Evolutionary conservation across 1,140 invertebrate genomes (phyloP).

Genomic region (Aphidius ervi): DNA sequence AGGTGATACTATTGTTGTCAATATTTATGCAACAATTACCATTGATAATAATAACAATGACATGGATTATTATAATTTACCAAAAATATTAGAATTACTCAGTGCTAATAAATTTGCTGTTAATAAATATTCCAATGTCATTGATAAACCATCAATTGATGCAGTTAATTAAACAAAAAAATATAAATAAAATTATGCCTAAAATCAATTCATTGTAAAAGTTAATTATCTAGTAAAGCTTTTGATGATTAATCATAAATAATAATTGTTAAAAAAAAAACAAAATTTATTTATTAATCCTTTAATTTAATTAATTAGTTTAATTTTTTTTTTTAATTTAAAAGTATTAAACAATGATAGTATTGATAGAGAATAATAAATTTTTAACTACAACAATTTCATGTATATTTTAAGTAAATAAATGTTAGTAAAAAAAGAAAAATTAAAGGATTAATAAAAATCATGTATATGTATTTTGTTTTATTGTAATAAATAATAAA

Average conservation of each 20-base stretch:
- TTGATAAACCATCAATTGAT: slow-evolving; percentile 18
- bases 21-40: slow-evolving; percentile 29
- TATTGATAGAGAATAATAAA: too few relatives aligned
- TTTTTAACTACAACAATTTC: too few relatives aligned
- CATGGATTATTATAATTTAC: slow-evolving; percentile 6
- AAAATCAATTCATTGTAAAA: too few relatives aligned
- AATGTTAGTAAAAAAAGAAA: not conserved
- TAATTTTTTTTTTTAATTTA: too few relatives aligned
- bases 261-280: too few relatives aligned
- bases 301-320: too few relatives aligned
- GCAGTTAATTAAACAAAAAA: not conserved
- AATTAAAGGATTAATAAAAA: slow-evolving; percentile 5
- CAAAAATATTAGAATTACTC: slow-evolving; percentile 21
- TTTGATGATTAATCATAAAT: too few relatives aligned
- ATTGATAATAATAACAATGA: slow-evolving; percentile 11
- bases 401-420: too few relatives aligned
- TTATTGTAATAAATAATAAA: not conserved
- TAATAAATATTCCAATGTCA: slow-evolving; percentile 11
- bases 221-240: too few relatives aligned
- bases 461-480: not conserved
- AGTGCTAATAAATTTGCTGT: slow-evolving; percentile 18
- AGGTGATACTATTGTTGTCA: slow-evolving; percentile 42
- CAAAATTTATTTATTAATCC: too few relatives aligned
- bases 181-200: too few relatives aligned
- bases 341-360: too few relatives aligned